A percentile compares a stretch with the other conserved stretches of the same genome.
Conservation (phyloP, 2,888 invertebrate species). For the Orthonychiurus folsomi region DNA sequence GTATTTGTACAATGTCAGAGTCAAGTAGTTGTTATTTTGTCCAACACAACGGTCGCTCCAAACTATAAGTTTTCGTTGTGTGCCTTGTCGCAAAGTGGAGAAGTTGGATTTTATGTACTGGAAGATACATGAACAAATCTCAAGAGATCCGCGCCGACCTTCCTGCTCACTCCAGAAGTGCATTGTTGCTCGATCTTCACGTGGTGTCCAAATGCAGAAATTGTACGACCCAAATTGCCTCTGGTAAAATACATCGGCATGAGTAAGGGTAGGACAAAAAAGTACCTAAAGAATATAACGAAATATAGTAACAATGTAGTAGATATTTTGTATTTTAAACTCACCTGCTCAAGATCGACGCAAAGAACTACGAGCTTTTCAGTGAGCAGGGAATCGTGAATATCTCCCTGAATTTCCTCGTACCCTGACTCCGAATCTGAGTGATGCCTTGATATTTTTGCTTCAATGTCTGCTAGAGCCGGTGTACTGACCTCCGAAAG, state of each 20-base stretch:
- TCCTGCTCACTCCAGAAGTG: conserved; percentile 3
- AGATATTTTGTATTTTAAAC: neutral
- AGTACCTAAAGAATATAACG: neutral
- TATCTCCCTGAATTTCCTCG: neutral
- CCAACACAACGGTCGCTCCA: conserved; percentile 38
- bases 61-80: conserved; percentile 29
- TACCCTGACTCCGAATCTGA: neutral
- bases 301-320: neutral
- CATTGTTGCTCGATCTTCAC: neutral
- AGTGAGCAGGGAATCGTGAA: neutral
- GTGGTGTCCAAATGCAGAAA: neutral
- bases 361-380: neutral
- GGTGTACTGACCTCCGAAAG: neutral
- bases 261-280: neutral
- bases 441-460: neutral
- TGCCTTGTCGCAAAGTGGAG: neutral
- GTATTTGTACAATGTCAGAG: conserved; percentile 21
- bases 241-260: neutral
- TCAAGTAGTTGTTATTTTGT: conserved; percentile 37
- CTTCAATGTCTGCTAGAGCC: no score
- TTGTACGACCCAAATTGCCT: neutral
- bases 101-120: neutral
- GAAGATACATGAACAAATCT: neutral
- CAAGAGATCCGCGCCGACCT: neutral
- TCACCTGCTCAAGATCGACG: conserved; percentile 2